A percentile compares a stretch with the other conserved stretches of the same genome.
Evolutionary conservation across 2,888 invertebrate genomes (phyloP).

Genomic region (Plebejus anna): DNA sequence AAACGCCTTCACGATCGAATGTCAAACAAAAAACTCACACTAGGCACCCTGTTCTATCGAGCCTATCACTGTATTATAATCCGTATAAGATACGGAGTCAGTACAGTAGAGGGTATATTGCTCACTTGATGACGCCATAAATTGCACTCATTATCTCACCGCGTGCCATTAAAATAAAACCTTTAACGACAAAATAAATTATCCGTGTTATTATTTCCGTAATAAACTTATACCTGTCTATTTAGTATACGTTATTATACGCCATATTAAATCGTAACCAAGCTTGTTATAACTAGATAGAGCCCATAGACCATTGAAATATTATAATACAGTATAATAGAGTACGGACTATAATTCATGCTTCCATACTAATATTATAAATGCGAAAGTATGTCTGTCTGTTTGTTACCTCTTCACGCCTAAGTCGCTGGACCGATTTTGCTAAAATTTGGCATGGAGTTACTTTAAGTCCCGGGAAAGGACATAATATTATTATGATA

Average conservation of each 20-base stretch:
- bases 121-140: conserved; percentile 56
- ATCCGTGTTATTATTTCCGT: conserved; percentile 52
- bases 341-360: no score
- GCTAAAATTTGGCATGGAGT: no score
- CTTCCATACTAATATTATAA: no score
- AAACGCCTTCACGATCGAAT: no score
- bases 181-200: conserved; percentile 64
- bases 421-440: no score
- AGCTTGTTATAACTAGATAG: background rate
- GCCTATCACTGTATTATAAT: background rate
- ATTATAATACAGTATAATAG: background rate
- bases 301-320: background rate
- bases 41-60: no score
- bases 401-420: no score
- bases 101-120: conserved; percentile 27
- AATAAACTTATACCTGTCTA: conserved; percentile 45
- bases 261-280: conserved; percentile 14
- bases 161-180: conserved; percentile 63
- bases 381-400: no score
- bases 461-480: no score
- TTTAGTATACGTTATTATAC: conserved; percentile 40
- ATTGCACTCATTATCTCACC: conserved; percentile 51
- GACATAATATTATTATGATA: no score
- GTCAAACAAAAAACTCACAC: no score
- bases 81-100: conserved; percentile 10